Evolutionary conservation across 2,113 vertebrate species (phyloP).

Genomic region (Carlito syrichta): DNA sequence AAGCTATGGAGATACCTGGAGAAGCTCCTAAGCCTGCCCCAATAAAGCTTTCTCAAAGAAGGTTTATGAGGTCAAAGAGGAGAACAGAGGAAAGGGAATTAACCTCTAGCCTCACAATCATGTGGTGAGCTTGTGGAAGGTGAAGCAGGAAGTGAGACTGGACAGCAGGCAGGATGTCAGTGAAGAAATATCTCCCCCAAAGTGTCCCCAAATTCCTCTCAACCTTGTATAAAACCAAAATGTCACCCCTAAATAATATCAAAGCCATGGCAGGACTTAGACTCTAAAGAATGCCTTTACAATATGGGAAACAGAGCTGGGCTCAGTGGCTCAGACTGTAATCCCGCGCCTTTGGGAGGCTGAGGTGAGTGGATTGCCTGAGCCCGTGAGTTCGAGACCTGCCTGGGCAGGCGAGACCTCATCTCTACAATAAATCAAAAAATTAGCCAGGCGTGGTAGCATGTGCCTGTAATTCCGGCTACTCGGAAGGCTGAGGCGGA

Average conservation of each 20-base stretch:
- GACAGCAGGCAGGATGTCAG: neutral
- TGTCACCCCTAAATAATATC: neutral
- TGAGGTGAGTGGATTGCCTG: no score
- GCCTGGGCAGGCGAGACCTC: no score
- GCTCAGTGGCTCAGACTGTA: no score
- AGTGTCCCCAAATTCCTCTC: neutral
- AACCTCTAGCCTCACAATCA: no score
- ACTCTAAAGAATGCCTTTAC: neutral
- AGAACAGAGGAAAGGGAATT: neutral
- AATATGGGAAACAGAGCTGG: neutral
- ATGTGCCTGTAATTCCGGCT: no score
- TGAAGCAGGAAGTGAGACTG: neutral
- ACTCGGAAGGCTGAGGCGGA: no score
- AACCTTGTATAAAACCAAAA: conserved; percentile 25
- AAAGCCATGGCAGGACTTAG: neutral
- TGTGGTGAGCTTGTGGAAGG: no score
- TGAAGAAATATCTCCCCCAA: neutral
- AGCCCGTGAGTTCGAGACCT: no score
- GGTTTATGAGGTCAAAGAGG: neutral
- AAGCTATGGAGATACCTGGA: neutral
- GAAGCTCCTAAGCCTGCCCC: neutral
- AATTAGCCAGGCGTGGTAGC: no score
- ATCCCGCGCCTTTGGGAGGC: no score
- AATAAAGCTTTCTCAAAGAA: neutral
- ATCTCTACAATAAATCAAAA: no score